These are phyloP conservation scores for Morelia viridis DNA, from an alignment of 2,797 vertebrate species.

Conservation along the genomic window DNA sequence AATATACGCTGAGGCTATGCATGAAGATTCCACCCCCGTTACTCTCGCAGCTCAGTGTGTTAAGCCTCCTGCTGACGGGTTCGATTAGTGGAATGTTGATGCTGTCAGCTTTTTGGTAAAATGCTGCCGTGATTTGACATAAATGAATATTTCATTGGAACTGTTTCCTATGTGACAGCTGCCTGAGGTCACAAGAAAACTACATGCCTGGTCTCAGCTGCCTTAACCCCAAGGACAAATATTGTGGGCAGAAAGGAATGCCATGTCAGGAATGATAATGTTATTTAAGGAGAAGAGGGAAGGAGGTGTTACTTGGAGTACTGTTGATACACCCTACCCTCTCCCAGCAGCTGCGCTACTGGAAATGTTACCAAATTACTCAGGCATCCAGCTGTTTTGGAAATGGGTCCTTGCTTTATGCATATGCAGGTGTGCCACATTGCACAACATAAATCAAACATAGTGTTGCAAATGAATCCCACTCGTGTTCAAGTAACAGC, in stretches of 20 bases:
- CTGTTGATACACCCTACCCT: background rate
- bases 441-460: background rate
- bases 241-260: background rate
- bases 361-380: slow-evolving; percentile 36
- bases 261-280: background rate
- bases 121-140: slow-evolving; percentile 39
- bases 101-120: slow-evolving; percentile 54
- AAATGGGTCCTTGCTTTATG: background rate
- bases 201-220: slow-evolving; percentile 30
- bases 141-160: slow-evolving; percentile 61
- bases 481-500: slow-evolving; percentile 18
- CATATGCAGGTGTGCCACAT: background rate
- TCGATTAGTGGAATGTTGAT: slow-evolving; percentile 34
- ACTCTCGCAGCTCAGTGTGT: slow-evolving; percentile 52
- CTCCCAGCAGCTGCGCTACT: slow-evolving; percentile 21
- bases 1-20: slow-evolving; percentile 31
- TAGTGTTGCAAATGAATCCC: slow-evolving; percentile 27
- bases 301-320: slow-evolving; percentile 14
- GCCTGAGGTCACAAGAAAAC: slow-evolving; percentile 36
- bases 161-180: slow-evolving; percentile 45
- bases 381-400: slow-evolving; percentile 16
- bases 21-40: slow-evolving; percentile 39
- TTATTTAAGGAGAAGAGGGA: background rate
- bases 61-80: slow-evolving; percentile 53
- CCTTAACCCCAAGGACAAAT: background rate